Evolutionary conservation across 53 echinoderm and acorn worm genomes (phyloP), one percentile per base, ranked within the genome.

Genomic region (Mesocentrotus franciscanus): DNA sequence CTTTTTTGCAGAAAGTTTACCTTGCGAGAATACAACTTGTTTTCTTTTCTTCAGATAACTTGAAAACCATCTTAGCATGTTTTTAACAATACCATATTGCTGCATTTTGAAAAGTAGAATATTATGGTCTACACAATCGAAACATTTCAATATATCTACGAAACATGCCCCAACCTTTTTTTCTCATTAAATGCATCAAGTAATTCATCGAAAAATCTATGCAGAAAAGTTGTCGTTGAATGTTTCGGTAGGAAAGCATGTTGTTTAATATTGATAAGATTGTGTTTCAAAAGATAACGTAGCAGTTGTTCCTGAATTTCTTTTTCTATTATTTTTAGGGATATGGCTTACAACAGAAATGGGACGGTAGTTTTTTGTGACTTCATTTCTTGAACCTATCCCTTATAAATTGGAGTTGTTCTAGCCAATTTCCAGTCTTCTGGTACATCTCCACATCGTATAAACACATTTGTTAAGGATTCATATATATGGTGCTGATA

Each of bases 401-500:
- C 81, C 8, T 61, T 61, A 61, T 61, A 61, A 61, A 11, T 15
- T 11, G 61, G 10, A 61, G 61, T 61, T 61, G 10, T 61, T 61
- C 61, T 61, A 15, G 61, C 61, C 15, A 61, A 11, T 10, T 61
- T 61, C 61, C 61, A 61, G 3, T 81, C 81, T 16, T 81, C 81
- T 36, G 81, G 81, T 39, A 39, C 0, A 16, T 17, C 81, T 81
- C 81, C 39, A 17, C 39, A 36, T 14, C 16, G 81, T 35, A 81
- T 34, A 36, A 36, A 81, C 8, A 81, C 4, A 1, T 15, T 5
- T 81, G 10, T 61, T 61, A 81, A 39, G 16, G 81, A 81, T 81
- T 81, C 81, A 79, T 79, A 79, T 81, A 61, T 61, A 81, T 36
- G 81, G 81, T 36, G 81, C 81, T 81, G 81, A 35, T 81, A 81